Conservation (phyloP, 2,113 vertebrate species). For the Xenus cinereus region DNA sequence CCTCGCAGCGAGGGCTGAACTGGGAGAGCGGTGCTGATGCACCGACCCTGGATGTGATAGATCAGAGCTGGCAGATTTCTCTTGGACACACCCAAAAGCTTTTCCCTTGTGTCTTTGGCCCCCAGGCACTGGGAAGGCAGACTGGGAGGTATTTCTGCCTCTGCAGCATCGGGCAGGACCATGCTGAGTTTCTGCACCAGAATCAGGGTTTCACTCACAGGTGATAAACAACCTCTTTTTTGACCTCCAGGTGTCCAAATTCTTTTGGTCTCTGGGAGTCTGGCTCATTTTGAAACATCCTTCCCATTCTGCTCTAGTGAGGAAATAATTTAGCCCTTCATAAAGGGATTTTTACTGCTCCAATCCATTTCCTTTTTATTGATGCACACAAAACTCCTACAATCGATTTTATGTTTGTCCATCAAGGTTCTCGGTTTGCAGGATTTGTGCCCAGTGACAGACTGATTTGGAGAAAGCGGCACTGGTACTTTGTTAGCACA, state of each 20-base stretch:
- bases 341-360: constrained; percentile 16
- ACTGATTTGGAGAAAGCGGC: neutral
- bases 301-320: neutral
- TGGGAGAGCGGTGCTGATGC: neutral
- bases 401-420: neutral
- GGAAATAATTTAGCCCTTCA: neutral
- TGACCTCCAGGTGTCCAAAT: neutral
- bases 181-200: neutral
- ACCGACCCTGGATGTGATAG: rapidly evolving
- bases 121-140: neutral
- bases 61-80: neutral
- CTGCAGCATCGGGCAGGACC: neutral
- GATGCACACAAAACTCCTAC: neutral
- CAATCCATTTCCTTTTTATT: neutral
- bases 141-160: neutral
- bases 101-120: neutral
- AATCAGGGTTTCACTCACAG: neutral
- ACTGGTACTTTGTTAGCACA: no score
- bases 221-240: neutral
- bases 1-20: neutral
- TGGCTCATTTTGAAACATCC: neutral
- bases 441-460: neutral
- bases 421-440: neutral
- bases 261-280: neutral
- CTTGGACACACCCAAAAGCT: neutral